phyloP scores from a whole-genome alignment of 2,797 vertebrate species.

The Pteropus rufus region DNA sequence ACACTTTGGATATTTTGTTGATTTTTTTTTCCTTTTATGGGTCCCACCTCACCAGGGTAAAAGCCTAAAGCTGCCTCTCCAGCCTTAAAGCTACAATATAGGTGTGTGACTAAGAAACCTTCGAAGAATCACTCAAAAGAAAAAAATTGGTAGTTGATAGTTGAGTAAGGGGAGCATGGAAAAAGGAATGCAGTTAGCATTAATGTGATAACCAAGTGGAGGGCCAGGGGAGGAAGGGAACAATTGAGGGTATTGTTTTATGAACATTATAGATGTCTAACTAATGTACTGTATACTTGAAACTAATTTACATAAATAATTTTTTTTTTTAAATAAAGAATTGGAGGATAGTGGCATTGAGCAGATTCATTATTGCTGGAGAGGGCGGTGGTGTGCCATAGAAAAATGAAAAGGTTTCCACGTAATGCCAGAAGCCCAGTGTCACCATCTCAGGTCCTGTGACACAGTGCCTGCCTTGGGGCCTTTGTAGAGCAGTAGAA shows the following conservation, averaged over 20 bases:
- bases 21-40: neutral
- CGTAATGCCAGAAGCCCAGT: rapidly evolving
- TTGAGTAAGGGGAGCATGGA: too few species aligned
- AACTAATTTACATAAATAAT: too few species aligned
- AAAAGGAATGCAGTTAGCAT: too few species aligned
- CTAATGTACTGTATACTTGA: too few species aligned
- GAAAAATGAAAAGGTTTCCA: neutral
- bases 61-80: neutral
- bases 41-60: neutral
- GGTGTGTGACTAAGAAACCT: neutral
- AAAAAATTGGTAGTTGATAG: neutral
- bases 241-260: too few species aligned
- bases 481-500: rapidly evolving
- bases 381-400: neutral
- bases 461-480: rapidly evolving
- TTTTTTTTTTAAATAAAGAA: too few species aligned
- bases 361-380: neutral
- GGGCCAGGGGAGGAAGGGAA: too few species aligned
- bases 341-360: rapidly evolving
- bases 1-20: neutral
- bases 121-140: neutral
- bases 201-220: too few species aligned
- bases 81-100: neutral
- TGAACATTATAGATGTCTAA: too few species aligned
- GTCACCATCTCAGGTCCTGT: rapidly evolving